Evolutionary conservation across 2,797 vertebrate species (phyloP).

Genomic region (Orientallactaga sibirica): DNA sequence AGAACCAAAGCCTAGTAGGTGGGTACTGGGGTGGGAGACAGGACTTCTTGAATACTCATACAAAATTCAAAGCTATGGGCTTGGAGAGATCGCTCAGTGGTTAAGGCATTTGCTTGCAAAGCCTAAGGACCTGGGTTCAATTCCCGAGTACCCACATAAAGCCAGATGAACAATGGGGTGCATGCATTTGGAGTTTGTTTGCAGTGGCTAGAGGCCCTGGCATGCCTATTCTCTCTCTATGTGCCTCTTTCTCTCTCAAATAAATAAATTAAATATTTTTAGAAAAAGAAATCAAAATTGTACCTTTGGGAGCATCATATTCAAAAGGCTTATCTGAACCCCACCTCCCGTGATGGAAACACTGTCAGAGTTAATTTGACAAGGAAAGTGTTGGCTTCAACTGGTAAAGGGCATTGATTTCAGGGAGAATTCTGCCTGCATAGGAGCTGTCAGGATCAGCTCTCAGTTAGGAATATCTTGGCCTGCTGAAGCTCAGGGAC

Average conservation of each 20-base stretch:
- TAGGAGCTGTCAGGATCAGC: conserved; percentile 16
- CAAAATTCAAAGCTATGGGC: not conserved
- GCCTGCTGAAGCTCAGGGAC: conserved; percentile 49
- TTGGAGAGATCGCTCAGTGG: not conserved
- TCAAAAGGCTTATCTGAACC: not conserved
- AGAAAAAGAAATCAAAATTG: not conserved
- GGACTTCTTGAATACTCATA: not conserved
- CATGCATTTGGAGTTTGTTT: no score
- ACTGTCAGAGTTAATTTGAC: not conserved
- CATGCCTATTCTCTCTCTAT: no score
- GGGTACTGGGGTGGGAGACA: not conserved
- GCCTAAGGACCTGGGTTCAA: no score
- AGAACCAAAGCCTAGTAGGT: not conserved
- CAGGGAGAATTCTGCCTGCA: conserved; percentile 14
- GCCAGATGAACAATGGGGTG: no score
- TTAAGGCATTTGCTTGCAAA: no score
- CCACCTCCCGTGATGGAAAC: not conserved
- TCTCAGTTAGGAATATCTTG: conserved; percentile 51
- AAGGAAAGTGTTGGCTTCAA: not conserved
- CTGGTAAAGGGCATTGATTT: conserved; percentile 60
- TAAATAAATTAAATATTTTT: not conserved
- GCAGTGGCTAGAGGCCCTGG: no score
- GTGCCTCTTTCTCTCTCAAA: no score
- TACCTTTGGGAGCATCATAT: not conserved
- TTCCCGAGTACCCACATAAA: no score